Evolutionary conservation across 2,113 vertebrate genomes (phyloP), one percentile per base, ranked within the genome.

Genomic region (Phocoena phocoena): DNA sequence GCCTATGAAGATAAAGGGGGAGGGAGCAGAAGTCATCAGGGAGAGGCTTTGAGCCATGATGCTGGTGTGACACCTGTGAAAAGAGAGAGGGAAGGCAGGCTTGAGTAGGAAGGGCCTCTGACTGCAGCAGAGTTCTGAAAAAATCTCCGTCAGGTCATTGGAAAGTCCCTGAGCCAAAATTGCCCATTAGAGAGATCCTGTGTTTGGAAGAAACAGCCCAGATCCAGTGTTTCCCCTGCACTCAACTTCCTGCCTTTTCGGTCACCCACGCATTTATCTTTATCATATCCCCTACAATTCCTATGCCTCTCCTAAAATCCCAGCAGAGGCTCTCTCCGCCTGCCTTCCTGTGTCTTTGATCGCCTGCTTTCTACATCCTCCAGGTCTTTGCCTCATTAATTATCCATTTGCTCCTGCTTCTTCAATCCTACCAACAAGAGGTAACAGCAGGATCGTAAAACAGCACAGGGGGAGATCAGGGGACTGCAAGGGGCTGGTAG

Each of bases 261-360:
- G 31, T n/a, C 1, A 12, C 15, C 25, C 12, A 38, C 1, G 1
- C 12, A 2, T 28, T 60, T 5, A 18, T 36, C 70, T n/a, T 5
- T 15, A 55, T 20, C 10, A 9, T 15, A 62, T 20, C 17, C 3
- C 23, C 33, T 41, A 2, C 4, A 26, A 28, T 38, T 65, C 38
- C 8, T 14, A 26, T 0, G 0, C 28, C 15, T 85, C 31, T 55
- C 81, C 70, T 68, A 20, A 81, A 81, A 31, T 11, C 71, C 70
- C 71, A 38, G 21, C 36, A 9, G 31, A 50, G 36, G 3, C 38
- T 85, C 41, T 50, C 81, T 63, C 47, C 15, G 0, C 71, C 88
- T 73, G 55, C 55, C 71, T 93, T 65, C 31, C 73, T 55, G 4
- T 10, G 6, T 13, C 63, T 81, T 28, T 26, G 21, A 58, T 80